Percentiles rank a stretch among this genome's conserved stretches.
These are phyloP conservation scores for Hyposmocoma kahamanoa DNA, from an alignment of 1,140 invertebrate genomes.

Conservation along the genomic window DNA sequence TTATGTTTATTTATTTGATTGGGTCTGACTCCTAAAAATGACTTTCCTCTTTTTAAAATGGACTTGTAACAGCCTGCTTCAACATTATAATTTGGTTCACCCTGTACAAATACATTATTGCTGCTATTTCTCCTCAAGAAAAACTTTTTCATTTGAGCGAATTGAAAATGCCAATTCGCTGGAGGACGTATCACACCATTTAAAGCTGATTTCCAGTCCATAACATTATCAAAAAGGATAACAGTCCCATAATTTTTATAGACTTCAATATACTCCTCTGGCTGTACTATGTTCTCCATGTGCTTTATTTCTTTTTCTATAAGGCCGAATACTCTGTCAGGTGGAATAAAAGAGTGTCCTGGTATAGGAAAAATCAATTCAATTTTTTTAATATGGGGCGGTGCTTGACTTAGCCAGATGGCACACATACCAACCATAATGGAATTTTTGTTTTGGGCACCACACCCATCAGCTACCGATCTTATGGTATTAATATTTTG, in stretches of 20 bases:
- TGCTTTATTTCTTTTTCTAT: constrained; percentile 28
- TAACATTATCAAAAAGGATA: constrained; percentile 3
- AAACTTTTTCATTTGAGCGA: constrained; percentile 6
- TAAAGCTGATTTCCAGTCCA: constrained; percentile 12
- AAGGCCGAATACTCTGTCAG: constrained; percentile 32
- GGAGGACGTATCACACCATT: constrained; percentile 7
- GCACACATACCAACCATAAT: constrained; percentile 17
- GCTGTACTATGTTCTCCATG: constrained; percentile 19
- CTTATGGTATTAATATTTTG: constrained; percentile 4
- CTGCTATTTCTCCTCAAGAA: constrained; percentile 7
- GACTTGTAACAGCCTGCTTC: no score
- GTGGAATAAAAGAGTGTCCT: constrained; percentile 32
- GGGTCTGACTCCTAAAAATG: no score
- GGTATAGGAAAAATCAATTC: constrained; percentile 28
- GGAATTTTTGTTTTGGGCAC: constrained; percentile 18
- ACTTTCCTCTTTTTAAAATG: no score
- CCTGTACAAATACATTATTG: constrained; percentile 11
- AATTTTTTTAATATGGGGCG: constrained; percentile 23
- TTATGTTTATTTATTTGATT: no score
- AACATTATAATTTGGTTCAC: constrained; percentile 7
- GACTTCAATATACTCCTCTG: constrained; percentile 8
- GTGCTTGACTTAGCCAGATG: constrained; percentile 25
- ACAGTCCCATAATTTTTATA: constrained; percentile 7
- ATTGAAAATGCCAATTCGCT: constrained; percentile 9
- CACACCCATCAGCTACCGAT: constrained; percentile 13